Conservation (phyloP, 2,797 vertebrate genomes). For the Thunnus albacares region DNA sequence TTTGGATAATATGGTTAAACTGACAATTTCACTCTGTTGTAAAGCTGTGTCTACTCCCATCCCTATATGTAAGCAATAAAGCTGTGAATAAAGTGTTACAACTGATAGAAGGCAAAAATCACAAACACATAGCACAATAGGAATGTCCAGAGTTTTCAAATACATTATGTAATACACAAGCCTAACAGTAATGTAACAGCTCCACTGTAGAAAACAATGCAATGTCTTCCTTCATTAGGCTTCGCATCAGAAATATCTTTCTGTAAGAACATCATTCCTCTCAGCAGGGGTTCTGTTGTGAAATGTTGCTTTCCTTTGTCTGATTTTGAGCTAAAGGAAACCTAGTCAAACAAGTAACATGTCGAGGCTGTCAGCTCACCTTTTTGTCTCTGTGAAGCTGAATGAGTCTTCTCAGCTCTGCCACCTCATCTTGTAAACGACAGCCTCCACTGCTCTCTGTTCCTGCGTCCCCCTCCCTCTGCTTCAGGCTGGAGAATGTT, state of each 20-base stretch:
- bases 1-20: neutral
- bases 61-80: too few relatives aligned
- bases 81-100: too few relatives aligned
- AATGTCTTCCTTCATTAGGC: too few relatives aligned
- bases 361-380: slow-evolving; percentile 55
- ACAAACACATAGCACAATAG: too few relatives aligned
- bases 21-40: too few relatives aligned
- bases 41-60: too few relatives aligned
- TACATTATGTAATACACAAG: neutral
- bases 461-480: slow-evolving; percentile 21
- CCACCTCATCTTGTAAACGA: slow-evolving; percentile 78
- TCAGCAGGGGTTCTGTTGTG: too few relatives aligned
- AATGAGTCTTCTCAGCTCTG: slow-evolving; percentile 83
- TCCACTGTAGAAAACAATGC: too few relatives aligned
- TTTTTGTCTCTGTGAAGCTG: slow-evolving; percentile 63
- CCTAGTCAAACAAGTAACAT: neutral
- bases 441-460: slow-evolving; percentile 24
- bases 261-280: too few relatives aligned
- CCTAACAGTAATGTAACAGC: neutral
- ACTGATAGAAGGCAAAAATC: too few relatives aligned
- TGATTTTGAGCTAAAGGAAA: neutral
- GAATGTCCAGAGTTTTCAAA: neutral
- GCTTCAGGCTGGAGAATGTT: slow-evolving; percentile 62
- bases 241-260: too few relatives aligned
- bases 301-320: too few relatives aligned